Conservation (phyloP, 1,140 invertebrate genomes). For the Drosophila punjabiensis region DNA sequence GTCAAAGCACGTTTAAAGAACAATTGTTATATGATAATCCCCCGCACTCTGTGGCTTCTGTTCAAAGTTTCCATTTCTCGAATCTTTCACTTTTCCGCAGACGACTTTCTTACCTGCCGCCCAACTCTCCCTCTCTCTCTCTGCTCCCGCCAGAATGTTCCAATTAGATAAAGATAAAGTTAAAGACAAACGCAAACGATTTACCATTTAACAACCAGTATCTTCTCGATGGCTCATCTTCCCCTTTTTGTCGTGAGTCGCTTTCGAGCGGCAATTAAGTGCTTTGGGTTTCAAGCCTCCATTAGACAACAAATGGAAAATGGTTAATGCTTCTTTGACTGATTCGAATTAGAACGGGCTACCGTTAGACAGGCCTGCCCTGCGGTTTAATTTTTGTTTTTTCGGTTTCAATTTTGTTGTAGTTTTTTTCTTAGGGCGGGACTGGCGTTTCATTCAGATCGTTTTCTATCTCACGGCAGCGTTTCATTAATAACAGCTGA, state of each 20-base stretch:
- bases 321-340: constrained; percentile 31
- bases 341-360: constrained; percentile 72
- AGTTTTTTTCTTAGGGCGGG: constrained; percentile 2
- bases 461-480: constrained; percentile 51
- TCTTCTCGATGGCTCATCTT: constrained; percentile 7
- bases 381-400: neutral
- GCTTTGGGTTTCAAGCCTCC: constrained; percentile 5
- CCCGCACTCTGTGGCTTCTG: constrained; percentile 20
- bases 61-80: constrained; percentile 8
- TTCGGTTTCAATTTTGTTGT: neutral
- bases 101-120: constrained; percentile 1
- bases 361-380: constrained; percentile 56
- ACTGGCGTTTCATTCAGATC: constrained; percentile 27
- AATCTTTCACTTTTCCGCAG: constrained; percentile 43
- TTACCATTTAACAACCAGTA: constrained; percentile 35
- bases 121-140: neutral
- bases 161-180: constrained; percentile 31
- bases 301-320: constrained; percentile 32
- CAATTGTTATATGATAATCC: neutral
- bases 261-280: constrained; percentile 41
- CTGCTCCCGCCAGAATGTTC: constrained; percentile 27
- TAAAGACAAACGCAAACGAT: constrained; percentile 25
- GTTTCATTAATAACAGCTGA: constrained; percentile 52
- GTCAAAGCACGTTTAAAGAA: neutral
- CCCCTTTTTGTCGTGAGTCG: neutral